Evolutionary conservation across 1,140 invertebrate species (phyloP).

Genomic region (Halictus rubicundus): DNA sequence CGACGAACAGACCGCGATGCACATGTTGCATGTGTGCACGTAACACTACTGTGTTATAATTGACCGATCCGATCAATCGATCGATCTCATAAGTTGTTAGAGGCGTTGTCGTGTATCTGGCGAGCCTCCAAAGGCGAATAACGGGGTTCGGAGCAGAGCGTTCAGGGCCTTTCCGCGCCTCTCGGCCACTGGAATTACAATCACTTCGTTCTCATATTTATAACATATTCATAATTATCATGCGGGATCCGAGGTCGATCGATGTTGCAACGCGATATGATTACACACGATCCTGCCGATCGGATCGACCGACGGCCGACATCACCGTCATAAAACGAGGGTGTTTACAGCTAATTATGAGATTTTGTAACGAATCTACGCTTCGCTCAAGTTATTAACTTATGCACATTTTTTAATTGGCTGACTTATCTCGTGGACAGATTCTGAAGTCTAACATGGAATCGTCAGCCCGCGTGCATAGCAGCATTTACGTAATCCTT

Average conservation of each 20-base stretch:
- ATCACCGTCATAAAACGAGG: conserved; percentile 10
- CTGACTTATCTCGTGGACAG: background rate
- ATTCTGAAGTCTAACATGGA: background rate
- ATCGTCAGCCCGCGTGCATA: background rate
- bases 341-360: conserved; percentile 22
- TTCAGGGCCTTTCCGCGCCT: conserved; percentile 56
- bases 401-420: background rate
- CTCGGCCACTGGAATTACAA: conserved; percentile 47
- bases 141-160: conserved; percentile 62
- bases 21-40: background rate
- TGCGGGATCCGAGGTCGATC: conserved; percentile 66
- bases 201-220: conserved; percentile 73
- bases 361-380: conserved; percentile 41
- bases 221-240: conserved; percentile 80
- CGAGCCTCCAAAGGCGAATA: conserved; percentile 72
- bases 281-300: conserved; percentile 9
- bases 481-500: background rate
- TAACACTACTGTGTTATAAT: background rate
- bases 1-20: background rate
- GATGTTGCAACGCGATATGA: conserved; percentile 59
- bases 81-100: conserved; percentile 17
- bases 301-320: background rate
- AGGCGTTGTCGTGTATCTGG: conserved; percentile 50
- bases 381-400: conserved; percentile 9
- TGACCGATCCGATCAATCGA: background rate